Evolutionary conservation across 1,140 invertebrate species (phyloP), one percentile per base, ranked within the genome.

Genomic region (Zaprionus inermis): DNA sequence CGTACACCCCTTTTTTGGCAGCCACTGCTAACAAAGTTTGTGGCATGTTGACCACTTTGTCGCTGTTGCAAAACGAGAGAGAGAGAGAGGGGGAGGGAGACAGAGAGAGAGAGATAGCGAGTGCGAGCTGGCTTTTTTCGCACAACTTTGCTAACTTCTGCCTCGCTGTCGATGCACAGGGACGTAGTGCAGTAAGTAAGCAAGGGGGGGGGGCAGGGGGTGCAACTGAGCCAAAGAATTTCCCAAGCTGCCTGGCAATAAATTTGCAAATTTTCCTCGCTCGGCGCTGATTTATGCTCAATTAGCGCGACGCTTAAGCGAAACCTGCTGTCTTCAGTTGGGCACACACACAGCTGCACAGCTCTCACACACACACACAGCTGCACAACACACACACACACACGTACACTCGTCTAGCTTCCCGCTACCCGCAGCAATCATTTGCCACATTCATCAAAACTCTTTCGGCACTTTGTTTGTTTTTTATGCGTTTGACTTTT

Each of bases 41-140:
- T 82, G 83, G 83, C 83, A 88, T 88, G 83, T 88, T 88, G 83
- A 88, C 83, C 83, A 88, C 83, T 88, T 88, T 88, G 83, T 89
- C 79, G 79, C 73, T 75, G n/a, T n/a, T n/a, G n/a, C n/a, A n/a
- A n/a, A n/a, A n/a, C n/a, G n/a, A n/a, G n/a, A n/a, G n/a, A n/a
- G 66, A 34, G 78, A 74, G 76, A 38, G 36, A 0, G 36, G 2
- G 36, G n/a, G 5, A 38, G 36, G n/a, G 5, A 38, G 14, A 38
- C 5, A 38, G 34, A 3, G 9, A 4, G 34, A 12, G 34, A 5
- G 12, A 14, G 5, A 38, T 5, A 38, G 36, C 5, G 14, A 16
- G 38, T 2, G 5, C 5, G 38, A 16, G 38, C 68, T 84, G 74
- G 77, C 67, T 63, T 71, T 68, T 51, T 24, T 67, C 38, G 24